Percentiles rank a stretch among this genome's conserved stretches.
phyloP scores from a whole-genome alignment of 35 echinoderm and acorn worm species.

The Apostichopus parvimensis region DNA sequence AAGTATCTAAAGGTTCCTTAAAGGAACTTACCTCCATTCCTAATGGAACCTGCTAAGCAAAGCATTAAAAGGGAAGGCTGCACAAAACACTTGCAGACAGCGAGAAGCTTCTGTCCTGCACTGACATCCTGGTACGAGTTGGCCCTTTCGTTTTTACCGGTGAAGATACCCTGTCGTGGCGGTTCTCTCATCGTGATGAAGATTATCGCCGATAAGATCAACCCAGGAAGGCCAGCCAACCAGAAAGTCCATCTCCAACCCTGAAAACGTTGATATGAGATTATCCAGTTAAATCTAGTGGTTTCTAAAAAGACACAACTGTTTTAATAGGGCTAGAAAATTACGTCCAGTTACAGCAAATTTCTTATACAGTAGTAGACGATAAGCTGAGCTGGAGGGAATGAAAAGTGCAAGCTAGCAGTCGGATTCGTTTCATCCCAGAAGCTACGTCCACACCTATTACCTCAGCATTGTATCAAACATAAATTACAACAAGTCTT shows the following conservation, averaged over 20 bases:
- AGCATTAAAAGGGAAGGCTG: slow-evolving; percentile 70
- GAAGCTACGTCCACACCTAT: too few species aligned
- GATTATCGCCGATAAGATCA: slow-evolving; percentile 60
- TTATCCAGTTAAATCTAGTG: too few species aligned
- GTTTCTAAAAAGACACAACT: too few species aligned
- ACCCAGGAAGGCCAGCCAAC: slow-evolving; percentile 70
- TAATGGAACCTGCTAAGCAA: slow-evolving; percentile 84
- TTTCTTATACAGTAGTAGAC: too few species aligned
- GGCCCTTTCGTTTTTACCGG: slow-evolving; percentile 5
- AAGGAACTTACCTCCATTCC: slow-evolving; percentile 70
- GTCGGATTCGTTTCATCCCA: too few species aligned
- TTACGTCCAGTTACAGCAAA: too few species aligned
- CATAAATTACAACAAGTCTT: too few species aligned
- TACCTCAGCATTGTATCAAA: too few species aligned
- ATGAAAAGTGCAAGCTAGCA: too few species aligned
- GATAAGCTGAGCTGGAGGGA: too few species aligned
- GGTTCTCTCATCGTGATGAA: slow-evolving; percentile 68
- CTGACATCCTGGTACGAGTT: slow-evolving; percentile 20
- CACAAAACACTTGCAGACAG: slow-evolving; percentile 50
- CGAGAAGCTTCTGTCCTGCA: slow-evolving; percentile 42
- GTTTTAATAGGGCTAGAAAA: too few species aligned
- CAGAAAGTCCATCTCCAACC: slow-evolving; percentile 84
- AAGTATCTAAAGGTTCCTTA: too few species aligned
- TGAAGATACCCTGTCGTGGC: slow-evolving; percentile 47
- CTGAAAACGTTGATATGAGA: background rate